A percentile compares a stretch with the other conserved stretches of the same genome.
These are phyloP conservation scores for Danaus chrysippus DNA, from an alignment of 2,888 invertebrate species.

Conservation along the genomic window DNA sequence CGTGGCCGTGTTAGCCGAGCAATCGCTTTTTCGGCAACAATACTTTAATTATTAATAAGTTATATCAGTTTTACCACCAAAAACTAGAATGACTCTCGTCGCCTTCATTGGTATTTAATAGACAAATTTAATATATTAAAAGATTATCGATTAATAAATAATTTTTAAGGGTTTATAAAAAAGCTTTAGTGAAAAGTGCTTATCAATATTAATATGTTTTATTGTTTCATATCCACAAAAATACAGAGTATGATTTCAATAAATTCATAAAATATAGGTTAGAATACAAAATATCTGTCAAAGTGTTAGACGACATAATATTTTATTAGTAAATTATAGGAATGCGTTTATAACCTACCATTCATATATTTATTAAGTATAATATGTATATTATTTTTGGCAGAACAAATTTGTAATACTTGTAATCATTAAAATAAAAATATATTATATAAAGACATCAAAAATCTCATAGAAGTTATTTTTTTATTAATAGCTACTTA, in stretches of 20 bases:
- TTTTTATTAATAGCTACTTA: not conserved
- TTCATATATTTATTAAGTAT: not conserved
- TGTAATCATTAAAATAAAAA: not conserved
- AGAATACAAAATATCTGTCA: slow-evolving; percentile 6
- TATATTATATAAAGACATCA: not conserved
- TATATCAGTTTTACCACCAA: not conserved
- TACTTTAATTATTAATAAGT: not conserved
- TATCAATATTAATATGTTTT: too few species aligned
- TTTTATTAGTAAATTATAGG: not conserved
- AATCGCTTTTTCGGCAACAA: slow-evolving; percentile 55
- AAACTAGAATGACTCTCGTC: not conserved
- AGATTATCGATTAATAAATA: too few species aligned
- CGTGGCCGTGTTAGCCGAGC: slow-evolving; percentile 71
- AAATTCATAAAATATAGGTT: slow-evolving; percentile 7
- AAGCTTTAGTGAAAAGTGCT: too few species aligned
- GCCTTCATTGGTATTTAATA: too few species aligned
- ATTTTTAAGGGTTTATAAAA: too few species aligned
- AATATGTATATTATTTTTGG: not conserved
- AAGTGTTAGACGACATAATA: not conserved
- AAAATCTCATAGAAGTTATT: not conserved
- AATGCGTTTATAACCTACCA: not conserved
- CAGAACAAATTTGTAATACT: not conserved
- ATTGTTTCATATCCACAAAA: too few species aligned
- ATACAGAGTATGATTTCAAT: not conserved
- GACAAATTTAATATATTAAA: too few species aligned